phyloP scores from a whole-genome alignment of 2,888 invertebrate genomes.

The Caenorhabditis parvicauda region DNA sequence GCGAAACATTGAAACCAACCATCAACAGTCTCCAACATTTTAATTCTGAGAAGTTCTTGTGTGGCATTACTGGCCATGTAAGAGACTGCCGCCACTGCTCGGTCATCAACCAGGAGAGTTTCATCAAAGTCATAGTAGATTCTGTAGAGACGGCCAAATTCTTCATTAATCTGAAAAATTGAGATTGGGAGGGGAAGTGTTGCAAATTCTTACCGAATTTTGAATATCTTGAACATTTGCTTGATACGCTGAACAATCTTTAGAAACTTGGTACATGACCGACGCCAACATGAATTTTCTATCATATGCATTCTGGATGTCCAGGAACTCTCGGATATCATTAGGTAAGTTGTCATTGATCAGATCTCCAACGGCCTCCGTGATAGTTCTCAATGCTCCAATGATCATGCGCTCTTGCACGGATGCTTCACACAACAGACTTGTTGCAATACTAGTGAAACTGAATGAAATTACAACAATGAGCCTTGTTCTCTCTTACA shows the following conservation, averaged over 20 bases:
- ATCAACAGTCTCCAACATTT: slow-evolving; percentile 27
- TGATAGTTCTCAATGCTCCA: slow-evolving; percentile 37
- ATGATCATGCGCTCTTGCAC: slow-evolving; percentile 46
- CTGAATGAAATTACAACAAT: slow-evolving; percentile 14
- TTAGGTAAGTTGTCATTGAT: slow-evolving; percentile 13
- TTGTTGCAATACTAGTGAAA: slow-evolving; percentile 47
- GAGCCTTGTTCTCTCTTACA: slow-evolving; percentile 21
- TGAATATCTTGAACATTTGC: slow-evolving; percentile 21
- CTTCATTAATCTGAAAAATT: slow-evolving; percentile 1
- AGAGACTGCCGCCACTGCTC: slow-evolving; percentile 44
- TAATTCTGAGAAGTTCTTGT: slow-evolving; percentile 33
- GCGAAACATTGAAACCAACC: slow-evolving; percentile 12
- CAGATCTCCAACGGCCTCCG: slow-evolving; percentile 14
- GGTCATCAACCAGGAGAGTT: slow-evolving; percentile 26
- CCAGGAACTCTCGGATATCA: slow-evolving; percentile 35
- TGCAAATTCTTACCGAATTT: background rate
- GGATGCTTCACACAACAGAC: slow-evolving; percentile 53
- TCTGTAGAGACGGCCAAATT: slow-evolving; percentile 23
- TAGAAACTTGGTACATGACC: slow-evolving; percentile 40
- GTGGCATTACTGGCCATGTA: slow-evolving; percentile 38
- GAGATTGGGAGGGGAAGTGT: background rate
- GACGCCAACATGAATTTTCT: slow-evolving; percentile 30
- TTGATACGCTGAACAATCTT: slow-evolving; percentile 44
- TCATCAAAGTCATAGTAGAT: slow-evolving; percentile 42
- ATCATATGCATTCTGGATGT: slow-evolving; percentile 30